Base-by-base conservation (phyloP, 2,113 vertebrate species). In the Rhizomys pruinosus region DNA sequence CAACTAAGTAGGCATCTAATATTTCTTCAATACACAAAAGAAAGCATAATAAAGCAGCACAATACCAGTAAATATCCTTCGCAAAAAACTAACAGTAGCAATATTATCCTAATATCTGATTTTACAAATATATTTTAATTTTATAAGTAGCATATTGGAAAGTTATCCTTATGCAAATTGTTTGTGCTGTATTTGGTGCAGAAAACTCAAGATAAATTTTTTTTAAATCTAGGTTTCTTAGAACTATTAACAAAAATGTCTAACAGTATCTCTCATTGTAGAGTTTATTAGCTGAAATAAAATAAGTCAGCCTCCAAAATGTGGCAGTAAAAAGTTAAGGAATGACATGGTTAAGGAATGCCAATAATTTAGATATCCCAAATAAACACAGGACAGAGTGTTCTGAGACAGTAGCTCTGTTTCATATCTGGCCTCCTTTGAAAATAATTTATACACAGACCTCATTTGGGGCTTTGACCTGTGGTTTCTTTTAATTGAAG, bases 301-400 rank as follows among this genome's bases (percentile, higher is more conserved):
- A 88, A 95, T 79, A 96, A 86, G 90, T 29, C 34, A 10, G 23
- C 44, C 71, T 93, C 90, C 52, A 89, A 0, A 1, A 57, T 90
- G 2, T 78, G 95, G 57, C 77, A 92, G 69, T 63, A 57, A 93
- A 55, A 95, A 74, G 66, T 94, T 97, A 97, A 96, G 44, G 47
- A 82, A 19, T 77, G 9, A 68, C 82, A 84, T 2, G 61, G 80
- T 94, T 95, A 96, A 96, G 95, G 96, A 94, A 97, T 97, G 68
- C 61, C 69, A 95, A 57, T 17, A 23, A 91, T 96, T 97, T 95
- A 96, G 87, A 96, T 89, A 76, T 94, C 94, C 74, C 37, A 92
- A 34, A 72, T 93, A 97, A 97, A 92, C 15, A 92, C 27, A 69
- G 72, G 89, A 92, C 71, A 94, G n/a, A 96, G 72, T 87, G 12